A percentile compares a stretch with the other conserved stretches of the same genome.
Evolutionary conservation across 2,797 vertebrate species (phyloP).

Genomic region (Hephaestus fuliginosus): DNA sequence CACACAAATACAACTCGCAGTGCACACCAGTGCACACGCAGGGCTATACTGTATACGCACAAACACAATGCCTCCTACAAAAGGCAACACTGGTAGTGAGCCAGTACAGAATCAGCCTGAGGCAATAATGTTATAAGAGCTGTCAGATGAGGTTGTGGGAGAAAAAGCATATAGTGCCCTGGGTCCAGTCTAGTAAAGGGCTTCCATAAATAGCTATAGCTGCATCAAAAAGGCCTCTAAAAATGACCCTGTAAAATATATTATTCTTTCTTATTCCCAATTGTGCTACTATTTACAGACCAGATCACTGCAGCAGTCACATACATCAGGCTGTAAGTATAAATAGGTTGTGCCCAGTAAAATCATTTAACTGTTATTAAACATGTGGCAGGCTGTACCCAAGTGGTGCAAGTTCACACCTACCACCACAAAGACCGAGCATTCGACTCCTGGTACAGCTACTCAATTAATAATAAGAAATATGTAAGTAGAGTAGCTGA

Average conservation of each 20-base stretch:
- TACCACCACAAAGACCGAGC: not conserved
- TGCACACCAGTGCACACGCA: slow-evolving; percentile 44
- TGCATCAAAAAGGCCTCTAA: slow-evolving; percentile 45
- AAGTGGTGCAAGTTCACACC: not conserved
- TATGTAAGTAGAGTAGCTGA: not conserved
- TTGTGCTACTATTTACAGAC: slow-evolving; percentile 25
- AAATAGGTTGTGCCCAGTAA: not conserved
- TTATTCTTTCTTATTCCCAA: slow-evolving; percentile 29
- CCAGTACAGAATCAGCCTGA: slow-evolving; percentile 39
- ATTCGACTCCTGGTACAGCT: not conserved
- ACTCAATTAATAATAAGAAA: not conserved
- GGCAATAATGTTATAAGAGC: slow-evolving; percentile 43
- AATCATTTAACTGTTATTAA: not conserved
- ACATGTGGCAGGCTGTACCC: not conserved
- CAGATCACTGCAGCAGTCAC: slow-evolving; percentile 13
- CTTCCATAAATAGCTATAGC: slow-evolving; percentile 49
- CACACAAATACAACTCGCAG: slow-evolving; percentile 31
- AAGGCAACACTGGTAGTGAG: slow-evolving; percentile 28
- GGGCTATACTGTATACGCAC: slow-evolving; percentile 24
- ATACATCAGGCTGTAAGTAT: not conserved
- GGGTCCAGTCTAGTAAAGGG: slow-evolving; percentile 59
- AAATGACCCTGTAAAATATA: slow-evolving; percentile 26
- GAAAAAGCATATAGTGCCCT: slow-evolving; percentile 31
- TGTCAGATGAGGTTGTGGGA: slow-evolving; percentile 35
- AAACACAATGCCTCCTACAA: slow-evolving; percentile 58